These are phyloP conservation scores for Erithacus rubecula DNA, from an alignment of 2,797 vertebrate species.

Conservation along the genomic window DNA sequence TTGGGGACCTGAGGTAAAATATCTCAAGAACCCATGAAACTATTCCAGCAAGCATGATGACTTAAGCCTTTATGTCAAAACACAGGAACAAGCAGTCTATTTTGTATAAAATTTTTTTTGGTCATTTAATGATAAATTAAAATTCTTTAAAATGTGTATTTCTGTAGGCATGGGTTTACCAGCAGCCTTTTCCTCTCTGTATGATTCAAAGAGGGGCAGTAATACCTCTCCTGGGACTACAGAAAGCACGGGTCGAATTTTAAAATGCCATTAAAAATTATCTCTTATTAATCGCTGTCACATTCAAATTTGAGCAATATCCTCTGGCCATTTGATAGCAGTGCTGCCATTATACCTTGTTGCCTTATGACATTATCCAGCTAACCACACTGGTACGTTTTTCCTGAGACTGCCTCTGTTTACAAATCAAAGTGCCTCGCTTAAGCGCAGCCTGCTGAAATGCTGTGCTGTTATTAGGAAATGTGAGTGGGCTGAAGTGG, in stretches of 20 bases:
- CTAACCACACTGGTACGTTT: slow-evolving; percentile 7
- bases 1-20: slow-evolving; percentile 74
- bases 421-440: slow-evolving; percentile 74
- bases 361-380: background rate
- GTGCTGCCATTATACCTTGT: background rate
- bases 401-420: slow-evolving; percentile 64
- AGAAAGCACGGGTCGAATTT: background rate
- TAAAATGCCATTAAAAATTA: slow-evolving; percentile 5
- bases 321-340: background rate
- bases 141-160: slow-evolving; percentile 41
- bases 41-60: slow-evolving; percentile 59
- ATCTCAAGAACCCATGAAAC: slow-evolving; percentile 69
- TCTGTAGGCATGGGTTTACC: slow-evolving; percentile 43
- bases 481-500: slow-evolving; percentile 80
- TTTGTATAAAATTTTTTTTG: slow-evolving; percentile 62
- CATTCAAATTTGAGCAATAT: background rate
- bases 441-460: slow-evolving; percentile 66
- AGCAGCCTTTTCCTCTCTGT: slow-evolving; percentile 5
- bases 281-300: slow-evolving; percentile 39
- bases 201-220: slow-evolving; percentile 2
- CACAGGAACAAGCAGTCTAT: slow-evolving; percentile 60
- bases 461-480: slow-evolving; percentile 75
- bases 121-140: slow-evolving; percentile 66
- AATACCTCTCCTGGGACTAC: slow-evolving; percentile 10
- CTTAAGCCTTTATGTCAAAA: slow-evolving; percentile 73